Percentiles rank a stretch among this genome's conserved stretches.
These are phyloP conservation scores for Papilio machaon DNA, from an alignment of 1,140 invertebrate genomes.

Conservation along the genomic window DNA sequence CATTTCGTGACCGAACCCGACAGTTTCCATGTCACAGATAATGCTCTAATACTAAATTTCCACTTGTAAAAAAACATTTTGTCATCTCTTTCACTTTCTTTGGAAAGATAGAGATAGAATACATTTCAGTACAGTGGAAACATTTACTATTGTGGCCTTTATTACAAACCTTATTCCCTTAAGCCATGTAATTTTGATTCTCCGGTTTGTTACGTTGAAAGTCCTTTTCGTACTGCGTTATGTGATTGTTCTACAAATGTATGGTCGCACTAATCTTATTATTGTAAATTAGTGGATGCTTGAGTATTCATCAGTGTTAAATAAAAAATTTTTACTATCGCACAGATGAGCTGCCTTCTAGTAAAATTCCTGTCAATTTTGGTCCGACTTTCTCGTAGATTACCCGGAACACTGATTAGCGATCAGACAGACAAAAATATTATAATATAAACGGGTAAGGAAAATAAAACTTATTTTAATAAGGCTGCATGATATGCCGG, in stretches of 20 bases:
- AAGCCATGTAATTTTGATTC: not conserved
- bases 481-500: not conserved
- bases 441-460: not conserved
- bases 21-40: not conserved
- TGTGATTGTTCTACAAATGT: not conserved
- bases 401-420: too few species aligned
- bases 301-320: too few species aligned
- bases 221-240: not conserved
- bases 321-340: too few species aligned
- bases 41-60: not conserved
- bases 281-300: not conserved
- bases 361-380: too few species aligned
- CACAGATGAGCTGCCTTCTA: too few species aligned
- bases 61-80: not conserved
- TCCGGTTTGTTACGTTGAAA: not conserved
- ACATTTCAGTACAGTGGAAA: not conserved
- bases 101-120: not conserved
- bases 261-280: not conserved
- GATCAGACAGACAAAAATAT: too few species aligned
- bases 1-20: not conserved
- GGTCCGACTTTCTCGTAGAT: too few species aligned
- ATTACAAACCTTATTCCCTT: conserved; percentile 1
- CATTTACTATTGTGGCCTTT: not conserved
- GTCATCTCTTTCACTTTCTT: not conserved
- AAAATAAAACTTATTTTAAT: not conserved